Base-by-base conservation (phyloP, 2,113 vertebrate species). In the Euleptes europaea region DNA sequence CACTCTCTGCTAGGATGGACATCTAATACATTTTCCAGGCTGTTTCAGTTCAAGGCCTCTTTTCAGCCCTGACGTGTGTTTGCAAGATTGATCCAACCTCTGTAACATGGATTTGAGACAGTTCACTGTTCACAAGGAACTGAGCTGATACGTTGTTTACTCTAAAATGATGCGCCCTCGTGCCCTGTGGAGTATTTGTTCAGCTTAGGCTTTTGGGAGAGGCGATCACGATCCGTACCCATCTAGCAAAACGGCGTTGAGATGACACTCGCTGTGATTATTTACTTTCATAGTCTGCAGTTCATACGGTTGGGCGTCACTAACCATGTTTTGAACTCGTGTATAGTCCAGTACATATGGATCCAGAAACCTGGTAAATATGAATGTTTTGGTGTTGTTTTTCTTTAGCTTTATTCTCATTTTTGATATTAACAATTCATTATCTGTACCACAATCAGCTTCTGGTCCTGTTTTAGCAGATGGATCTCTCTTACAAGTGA, bases 1-100 rank as follows among this genome's bases (percentile, higher is more conserved):
- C 94, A 85, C 89, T 94, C 88, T 96, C 92, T 96, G 95, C 92
- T 93, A 95, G 94, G 91, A 92, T 96, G 95, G 95, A 87, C 94
- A 96, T 96, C 96, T 96, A 95, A 96, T 96, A 95, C 94, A 97
- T 97, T 97, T 97, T 96, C 96, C 94, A 96, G 96, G 95, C 96
- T 96, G 96, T 95, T 97, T 97, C 96, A 97, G 95, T 95, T 94
- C 96, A 97, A 89, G 95, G 96, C 95, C 90, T 94, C 96, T 94
- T 96, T 97, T 97, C 96, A 96, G 88, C 92, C 90, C n/a, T 91
- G 95, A 94, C 94, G 96, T 96, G 94, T 96, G 95, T 96, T 95
- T 96, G 96, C 92, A 93, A 96, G 95, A 97, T 93, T 97, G 97
- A 97, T 95, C 95, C 95, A 94, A 85, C 94, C 93, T 96, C 95